Evolutionary conservation across 2,888 invertebrate species (phyloP).

Genomic region (Augiades crinisus): DNA sequence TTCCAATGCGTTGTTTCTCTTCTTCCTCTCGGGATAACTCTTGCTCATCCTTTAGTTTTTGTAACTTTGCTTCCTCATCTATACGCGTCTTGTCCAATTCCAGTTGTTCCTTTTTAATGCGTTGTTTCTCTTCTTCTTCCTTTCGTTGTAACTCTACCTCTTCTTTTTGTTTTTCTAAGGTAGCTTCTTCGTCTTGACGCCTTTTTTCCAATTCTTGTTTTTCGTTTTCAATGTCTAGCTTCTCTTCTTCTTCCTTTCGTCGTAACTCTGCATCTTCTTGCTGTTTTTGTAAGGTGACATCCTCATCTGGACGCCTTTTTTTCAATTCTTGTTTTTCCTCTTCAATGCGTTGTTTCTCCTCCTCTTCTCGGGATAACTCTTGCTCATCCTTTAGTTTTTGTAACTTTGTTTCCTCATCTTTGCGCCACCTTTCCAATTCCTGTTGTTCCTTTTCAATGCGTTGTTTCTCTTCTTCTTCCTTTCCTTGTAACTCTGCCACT

Average conservation of each 20-base stretch:
- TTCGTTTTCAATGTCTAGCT: neutral
- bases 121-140: no score
- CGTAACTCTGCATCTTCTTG: neutral
- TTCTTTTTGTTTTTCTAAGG: no score
- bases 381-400: no score
- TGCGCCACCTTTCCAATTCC: neutral
- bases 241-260: neutral
- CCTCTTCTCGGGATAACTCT: neutral
- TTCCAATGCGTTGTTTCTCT: slow-evolving; percentile 24
- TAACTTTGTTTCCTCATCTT: no score
- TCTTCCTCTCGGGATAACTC: slow-evolving; percentile 3
- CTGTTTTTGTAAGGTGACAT: no score
- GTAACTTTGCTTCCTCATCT: no score
- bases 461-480: no score
- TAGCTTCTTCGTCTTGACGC: no score
- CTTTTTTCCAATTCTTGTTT: slow-evolving; percentile 8
- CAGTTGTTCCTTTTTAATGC: neutral
- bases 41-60: neutral
- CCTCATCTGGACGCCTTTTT: neutral
- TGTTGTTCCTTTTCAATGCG: slow-evolving; percentile 15
- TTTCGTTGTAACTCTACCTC: neutral
- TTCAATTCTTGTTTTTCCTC: no score
- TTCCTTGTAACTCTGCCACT: no score
- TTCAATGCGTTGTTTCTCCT: no score
- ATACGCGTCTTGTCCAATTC: no score